phyloP scores from a whole-genome alignment of 2,113 vertebrate species.

The Tursiops truncatus region DNA sequence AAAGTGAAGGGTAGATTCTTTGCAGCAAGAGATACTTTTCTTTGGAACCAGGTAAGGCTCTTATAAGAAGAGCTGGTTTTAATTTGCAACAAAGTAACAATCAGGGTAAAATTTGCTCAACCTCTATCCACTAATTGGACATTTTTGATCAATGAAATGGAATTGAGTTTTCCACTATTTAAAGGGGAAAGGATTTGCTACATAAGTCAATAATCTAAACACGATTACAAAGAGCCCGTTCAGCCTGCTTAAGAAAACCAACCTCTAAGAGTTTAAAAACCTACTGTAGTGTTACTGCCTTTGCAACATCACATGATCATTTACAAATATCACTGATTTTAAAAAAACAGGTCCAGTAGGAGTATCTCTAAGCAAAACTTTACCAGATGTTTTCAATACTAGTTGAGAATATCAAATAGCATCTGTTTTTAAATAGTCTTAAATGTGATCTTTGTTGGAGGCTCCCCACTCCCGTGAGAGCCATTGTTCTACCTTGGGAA shows the following conservation, averaged over 20 bases:
- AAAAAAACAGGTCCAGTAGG: not conserved
- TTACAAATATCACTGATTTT: not conserved
- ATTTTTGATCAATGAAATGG: not conserved
- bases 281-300: not conserved
- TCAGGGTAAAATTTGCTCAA: not conserved
- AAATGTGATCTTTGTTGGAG: not conserved
- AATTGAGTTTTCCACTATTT: not conserved
- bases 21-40: not conserved
- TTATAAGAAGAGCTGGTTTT: not conserved
- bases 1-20: not conserved
- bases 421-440: not conserved
- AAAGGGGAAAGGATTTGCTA: not conserved
- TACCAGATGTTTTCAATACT: not conserved
- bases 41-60: not conserved
- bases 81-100: not conserved
- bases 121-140: not conserved
- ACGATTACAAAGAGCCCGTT: not conserved
- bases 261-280: not conserved
- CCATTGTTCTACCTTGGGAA: not conserved
- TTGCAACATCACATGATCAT: not conserved
- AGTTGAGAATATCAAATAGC: not conserved
- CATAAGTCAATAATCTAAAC: slow-evolving; percentile 13
- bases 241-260: slow-evolving; percentile 26
- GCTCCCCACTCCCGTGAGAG: fast-evolving
- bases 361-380: not conserved